These are phyloP conservation scores for Tenualosa thibaudeaui DNA, from an alignment of 2,797 vertebrate species.

Conservation along the genomic window DNA sequence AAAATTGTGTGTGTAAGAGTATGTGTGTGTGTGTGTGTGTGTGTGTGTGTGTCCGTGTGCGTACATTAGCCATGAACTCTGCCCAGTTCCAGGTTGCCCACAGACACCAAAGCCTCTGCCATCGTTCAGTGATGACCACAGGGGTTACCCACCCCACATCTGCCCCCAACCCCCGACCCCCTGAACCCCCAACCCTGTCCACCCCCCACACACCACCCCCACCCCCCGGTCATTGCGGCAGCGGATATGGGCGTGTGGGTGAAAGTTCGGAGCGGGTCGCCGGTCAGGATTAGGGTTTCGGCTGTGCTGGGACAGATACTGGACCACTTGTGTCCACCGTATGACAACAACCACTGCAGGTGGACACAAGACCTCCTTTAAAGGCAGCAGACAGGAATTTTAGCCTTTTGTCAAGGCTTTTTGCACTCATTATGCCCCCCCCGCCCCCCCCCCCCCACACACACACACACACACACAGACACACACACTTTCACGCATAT, in stretches of 20 bases:
- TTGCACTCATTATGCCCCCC: not conserved
- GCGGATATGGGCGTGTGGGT: not conserved
- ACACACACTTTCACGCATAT: not conserved
- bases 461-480: not conserved
- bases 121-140: not conserved
- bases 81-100: not conserved
- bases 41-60: conserved; percentile 18
- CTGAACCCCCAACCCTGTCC: not conserved
- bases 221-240: not conserved
- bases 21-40: conserved; percentile 27
- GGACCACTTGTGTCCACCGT: not conserved
- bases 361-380: not conserved
- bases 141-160: not conserved
- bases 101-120: not conserved
- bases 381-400: not conserved
- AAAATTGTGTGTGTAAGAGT: conserved; percentile 21
- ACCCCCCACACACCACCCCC: not conserved
- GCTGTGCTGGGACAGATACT: not conserved
- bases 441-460: not conserved
- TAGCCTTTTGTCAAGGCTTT: not conserved
- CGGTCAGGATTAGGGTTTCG: not conserved
- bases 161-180: not conserved
- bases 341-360: not conserved
- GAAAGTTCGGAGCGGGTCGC: conserved; percentile 1
- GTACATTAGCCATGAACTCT: not conserved